A percentile compares a stretch with the other conserved stretches of the same genome.
Evolutionary conservation across 2,113 vertebrate species (phyloP).

Genomic region (Arvicanthis niloticus): DNA sequence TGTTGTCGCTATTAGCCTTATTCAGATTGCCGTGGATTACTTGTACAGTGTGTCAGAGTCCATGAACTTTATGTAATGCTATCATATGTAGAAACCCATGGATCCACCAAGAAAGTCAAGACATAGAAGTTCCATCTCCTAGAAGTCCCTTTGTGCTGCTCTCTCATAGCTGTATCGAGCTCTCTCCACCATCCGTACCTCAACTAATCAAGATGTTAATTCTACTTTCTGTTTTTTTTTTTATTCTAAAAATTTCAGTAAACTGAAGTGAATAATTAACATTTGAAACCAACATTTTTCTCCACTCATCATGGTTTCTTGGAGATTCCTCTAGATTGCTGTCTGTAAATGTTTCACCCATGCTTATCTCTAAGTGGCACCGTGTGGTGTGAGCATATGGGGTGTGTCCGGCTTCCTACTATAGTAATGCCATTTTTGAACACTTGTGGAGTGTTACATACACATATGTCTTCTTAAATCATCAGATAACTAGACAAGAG

Average conservation of each 20-base stretch:
- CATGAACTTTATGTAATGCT: neutral
- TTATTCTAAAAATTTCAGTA: neutral
- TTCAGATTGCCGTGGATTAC: neutral
- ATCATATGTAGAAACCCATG: neutral
- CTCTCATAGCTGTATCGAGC: neutral
- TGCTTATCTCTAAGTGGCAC: neutral
- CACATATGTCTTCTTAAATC: neutral
- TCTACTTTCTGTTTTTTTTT: neutral
- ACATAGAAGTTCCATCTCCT: neutral
- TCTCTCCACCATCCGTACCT: neutral
- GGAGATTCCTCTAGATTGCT: neutral
- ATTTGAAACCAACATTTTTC: neutral
- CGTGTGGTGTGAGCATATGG: neutral
- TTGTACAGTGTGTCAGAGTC: too few relatives aligned
- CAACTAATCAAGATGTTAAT: neutral
- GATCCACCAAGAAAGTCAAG: neutral
- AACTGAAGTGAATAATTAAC: neutral
- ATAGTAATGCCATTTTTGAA: neutral
- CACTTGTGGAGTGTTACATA: neutral
- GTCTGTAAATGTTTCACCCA: too few relatives aligned
- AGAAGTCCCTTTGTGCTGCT: rapidly evolving
- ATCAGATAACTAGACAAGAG: too few relatives aligned
- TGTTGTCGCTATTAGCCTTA: neutral
- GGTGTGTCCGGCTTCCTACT: neutral
- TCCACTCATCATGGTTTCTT: neutral